Base-by-base conservation (phyloP, 2,113 vertebrate species). In the Lichenostomus cassidix region DNA sequence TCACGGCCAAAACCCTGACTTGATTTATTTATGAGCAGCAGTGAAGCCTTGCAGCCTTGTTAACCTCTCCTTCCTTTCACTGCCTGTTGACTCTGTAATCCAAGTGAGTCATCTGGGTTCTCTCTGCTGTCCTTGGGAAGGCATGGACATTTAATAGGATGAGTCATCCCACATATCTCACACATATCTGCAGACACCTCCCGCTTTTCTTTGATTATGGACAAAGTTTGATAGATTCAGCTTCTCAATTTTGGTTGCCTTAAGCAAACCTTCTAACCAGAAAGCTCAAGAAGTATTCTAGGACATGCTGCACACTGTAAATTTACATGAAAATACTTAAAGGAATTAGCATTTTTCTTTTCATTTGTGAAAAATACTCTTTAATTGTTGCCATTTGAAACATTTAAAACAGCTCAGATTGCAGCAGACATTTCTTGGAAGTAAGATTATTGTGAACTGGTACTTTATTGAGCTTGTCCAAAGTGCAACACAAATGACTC, bases 101-200 rank as follows among this genome's bases (percentile, higher is more conserved):
- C 76, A n/a, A 95, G 44, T 92, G 95, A 93, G 73, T 96, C 91
- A 92, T 68, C 80, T 22, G 44, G 52, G 47, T 37, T 87, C 64
- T 76, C 63, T 74, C 90, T 59, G 83, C 60, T 83, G 68, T 28
- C 76, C 85, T n/a, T n/a, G 68, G 37, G 83, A 95, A 90, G 68
- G 47, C 73, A 55, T 33, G 76, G 47, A 70, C 76, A 44, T 77
- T 87, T 67, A 87, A 71, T 28, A 12, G 0, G 4, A 41, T 93
- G 89, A 95, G 55, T 94, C 92, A 97, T 49, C 47, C 80, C 59
- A 50, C 65, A 35, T 31, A 65, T 53, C 12, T 85, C 49, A 73
- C 75, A 90, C 53, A 11, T 62, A 92, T 65, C 95, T 93, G 80
- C 83, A 84, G 80, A 68, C 86, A 78, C 7, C 90, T 31, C 17